phyloP scores from a whole-genome alignment of 2,888 invertebrate genomes.

The Oscheius sp. region DNA sequence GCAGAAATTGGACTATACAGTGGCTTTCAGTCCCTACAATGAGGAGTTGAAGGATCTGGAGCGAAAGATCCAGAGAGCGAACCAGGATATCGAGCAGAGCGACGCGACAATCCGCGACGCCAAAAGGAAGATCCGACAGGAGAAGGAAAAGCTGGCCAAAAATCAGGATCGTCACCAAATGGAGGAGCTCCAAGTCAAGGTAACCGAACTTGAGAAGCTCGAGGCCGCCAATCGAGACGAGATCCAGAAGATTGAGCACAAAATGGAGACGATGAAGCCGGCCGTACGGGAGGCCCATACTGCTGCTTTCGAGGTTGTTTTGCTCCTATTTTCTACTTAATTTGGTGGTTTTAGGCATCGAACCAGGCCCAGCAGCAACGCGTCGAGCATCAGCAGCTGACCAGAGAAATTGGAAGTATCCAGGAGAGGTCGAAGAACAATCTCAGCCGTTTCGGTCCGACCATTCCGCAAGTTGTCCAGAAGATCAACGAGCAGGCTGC shows the following conservation, averaged over 20 bases:
- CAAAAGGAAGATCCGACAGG: background rate
- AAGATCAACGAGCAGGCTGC: slow-evolving; percentile 42
- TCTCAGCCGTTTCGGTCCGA: slow-evolving; percentile 52
- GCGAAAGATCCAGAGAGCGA: background rate
- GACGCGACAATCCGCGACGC: slow-evolving; percentile 1
- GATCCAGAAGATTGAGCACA: no score
- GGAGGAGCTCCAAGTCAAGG: background rate
- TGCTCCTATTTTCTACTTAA: background rate
- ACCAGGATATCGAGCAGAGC: background rate
- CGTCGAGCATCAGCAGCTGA: background rate
- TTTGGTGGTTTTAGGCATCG: background rate
- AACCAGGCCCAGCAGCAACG: no score
- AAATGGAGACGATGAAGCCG: no score
- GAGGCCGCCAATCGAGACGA: no score
- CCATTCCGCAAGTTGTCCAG: slow-evolving; percentile 46
- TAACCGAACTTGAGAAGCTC: background rate
- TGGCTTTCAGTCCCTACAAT: no score
- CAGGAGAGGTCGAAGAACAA: background rate
- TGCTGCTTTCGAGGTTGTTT: no score
- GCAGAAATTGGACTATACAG: no score
- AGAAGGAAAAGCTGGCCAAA: background rate
- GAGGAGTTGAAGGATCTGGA: no score
- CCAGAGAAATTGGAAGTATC: background rate
- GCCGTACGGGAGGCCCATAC: no score
- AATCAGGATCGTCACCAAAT: background rate